These are phyloP conservation scores for Theropithecus gelada DNA, from an alignment of 2,113 vertebrate species.

Conservation along the genomic window DNA sequence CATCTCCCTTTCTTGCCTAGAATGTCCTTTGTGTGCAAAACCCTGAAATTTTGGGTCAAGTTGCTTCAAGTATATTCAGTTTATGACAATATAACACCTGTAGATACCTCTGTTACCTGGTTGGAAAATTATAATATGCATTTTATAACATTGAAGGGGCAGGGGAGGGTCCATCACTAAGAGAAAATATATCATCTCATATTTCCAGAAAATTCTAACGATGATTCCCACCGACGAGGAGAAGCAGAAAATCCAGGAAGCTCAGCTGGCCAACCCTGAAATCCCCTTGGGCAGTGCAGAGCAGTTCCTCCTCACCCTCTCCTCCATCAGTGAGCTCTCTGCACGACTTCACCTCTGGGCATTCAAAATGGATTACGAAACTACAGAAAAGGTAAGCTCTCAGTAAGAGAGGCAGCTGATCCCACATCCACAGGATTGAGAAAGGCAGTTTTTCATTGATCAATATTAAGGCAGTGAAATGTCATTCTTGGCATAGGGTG, in stretches of 20 bases:
- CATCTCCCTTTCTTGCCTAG: not conserved
- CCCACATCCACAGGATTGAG: not conserved
- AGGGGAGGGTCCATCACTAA: not conserved
- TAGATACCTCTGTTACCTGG: not conserved
- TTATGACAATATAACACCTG: not conserved
- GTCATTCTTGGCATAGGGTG: not conserved
- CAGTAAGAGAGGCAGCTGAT: not conserved
- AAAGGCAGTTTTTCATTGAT: not conserved
- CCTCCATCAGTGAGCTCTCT: conserved; percentile 96
- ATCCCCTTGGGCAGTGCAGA: conserved; percentile 95
- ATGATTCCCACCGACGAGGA: conserved; percentile 99
- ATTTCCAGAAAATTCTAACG: conserved; percentile 95
- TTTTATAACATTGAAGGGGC: not conserved
- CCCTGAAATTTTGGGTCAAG: not conserved
- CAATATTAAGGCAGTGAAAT: not conserved
- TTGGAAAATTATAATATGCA: not conserved
- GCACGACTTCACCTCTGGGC: conserved; percentile 98
- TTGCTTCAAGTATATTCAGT: not conserved
- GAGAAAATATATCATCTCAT: conserved; percentile 15
- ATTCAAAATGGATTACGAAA: conserved; percentile 99
- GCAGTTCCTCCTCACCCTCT: conserved; percentile 97
- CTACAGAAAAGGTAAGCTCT: conserved; percentile 93
- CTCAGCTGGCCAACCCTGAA: conserved; percentile 94
- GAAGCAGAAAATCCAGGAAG: conserved; percentile 98
- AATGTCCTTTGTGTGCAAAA: not conserved